phyloP scores from a whole-genome alignment of 2,888 invertebrate species.

The Tenthredo scrophulariae region DNA sequence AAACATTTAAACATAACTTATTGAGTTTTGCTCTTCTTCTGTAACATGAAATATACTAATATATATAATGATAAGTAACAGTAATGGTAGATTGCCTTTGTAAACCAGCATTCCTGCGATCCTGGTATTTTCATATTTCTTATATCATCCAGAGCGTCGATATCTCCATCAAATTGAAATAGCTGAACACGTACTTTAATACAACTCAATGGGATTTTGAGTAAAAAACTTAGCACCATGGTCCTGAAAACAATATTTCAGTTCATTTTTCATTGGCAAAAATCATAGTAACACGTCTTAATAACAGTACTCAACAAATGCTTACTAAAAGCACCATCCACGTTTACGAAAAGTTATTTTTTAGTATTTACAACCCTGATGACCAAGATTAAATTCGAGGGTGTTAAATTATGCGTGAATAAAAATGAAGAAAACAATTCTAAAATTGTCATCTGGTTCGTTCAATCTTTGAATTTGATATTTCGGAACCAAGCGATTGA shows the following conservation, averaged over 20 bases:
- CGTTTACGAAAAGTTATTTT: not conserved
- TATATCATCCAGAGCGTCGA: not conserved
- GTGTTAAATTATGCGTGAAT: not conserved
- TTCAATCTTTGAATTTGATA: not conserved
- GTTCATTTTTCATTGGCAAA: not conserved
- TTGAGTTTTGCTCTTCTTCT: not conserved
- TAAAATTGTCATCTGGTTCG: not conserved
- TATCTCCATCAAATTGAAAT: not conserved
- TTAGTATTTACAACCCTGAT: not conserved
- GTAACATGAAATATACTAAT: not conserved
- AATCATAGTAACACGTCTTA: not conserved
- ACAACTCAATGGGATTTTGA: not conserved
- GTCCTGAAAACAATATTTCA: not conserved
- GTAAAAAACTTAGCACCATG: not conserved
- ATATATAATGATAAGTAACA: not conserved
- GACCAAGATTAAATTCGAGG: not conserved
- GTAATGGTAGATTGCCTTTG: not conserved
- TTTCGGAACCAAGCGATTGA: not conserved
- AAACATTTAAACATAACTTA: not conserved
- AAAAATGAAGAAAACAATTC: not conserved
- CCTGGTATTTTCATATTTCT: not conserved
- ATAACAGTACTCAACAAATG: not conserved
- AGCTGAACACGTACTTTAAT: not conserved
- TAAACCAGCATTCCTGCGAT: slow-evolving; percentile 1
- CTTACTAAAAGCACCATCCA: not conserved